A percentile compares a stretch with the other conserved stretches of the same genome.
phyloP scores from a whole-genome alignment of 2,113 vertebrate genomes.

The Talpa occidentalis region DNA sequence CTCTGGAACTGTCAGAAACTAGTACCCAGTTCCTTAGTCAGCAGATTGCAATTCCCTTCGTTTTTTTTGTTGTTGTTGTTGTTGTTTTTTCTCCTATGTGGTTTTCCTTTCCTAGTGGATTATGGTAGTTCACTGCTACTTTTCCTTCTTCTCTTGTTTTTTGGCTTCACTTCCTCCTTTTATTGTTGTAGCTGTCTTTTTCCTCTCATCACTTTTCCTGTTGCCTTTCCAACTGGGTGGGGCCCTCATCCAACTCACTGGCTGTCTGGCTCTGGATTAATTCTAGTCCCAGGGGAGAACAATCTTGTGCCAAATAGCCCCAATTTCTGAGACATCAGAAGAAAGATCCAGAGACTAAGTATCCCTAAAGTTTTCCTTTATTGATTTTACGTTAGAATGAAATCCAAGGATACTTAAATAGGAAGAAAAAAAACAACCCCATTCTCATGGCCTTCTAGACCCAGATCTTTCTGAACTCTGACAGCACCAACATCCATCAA shows the following conservation, averaged over 20 bases:
- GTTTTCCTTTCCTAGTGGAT: conserved; percentile 50
- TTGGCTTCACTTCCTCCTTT: conserved; percentile 75
- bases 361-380: conserved; percentile 53
- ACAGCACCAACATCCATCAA: conserved; percentile 71
- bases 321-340: background rate
- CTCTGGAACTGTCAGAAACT: background rate
- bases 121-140: conserved; percentile 27
- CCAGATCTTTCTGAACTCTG: conserved; percentile 62
- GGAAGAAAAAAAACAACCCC: background rate
- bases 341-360: conserved; percentile 26
- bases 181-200: conserved; percentile 76
- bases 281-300: conserved; percentile 29
- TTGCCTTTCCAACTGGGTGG: conserved; percentile 64
- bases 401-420: conserved; percentile 38
- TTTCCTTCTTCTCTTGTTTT: conserved; percentile 75
- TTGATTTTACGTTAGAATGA: conserved; percentile 67
- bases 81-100: background rate
- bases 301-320: conserved; percentile 26
- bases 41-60: background rate
- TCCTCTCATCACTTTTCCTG: conserved; percentile 78
- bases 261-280: conserved; percentile 38
- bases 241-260: conserved; percentile 54
- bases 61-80: background rate
- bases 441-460: conserved; percentile 4
- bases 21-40: background rate